Percentiles rank a stretch among this genome's conserved stretches.
Evolutionary conservation across 2,113 vertebrate species (phyloP).

Genomic region (Myiozetetes cayanensis): DNA sequence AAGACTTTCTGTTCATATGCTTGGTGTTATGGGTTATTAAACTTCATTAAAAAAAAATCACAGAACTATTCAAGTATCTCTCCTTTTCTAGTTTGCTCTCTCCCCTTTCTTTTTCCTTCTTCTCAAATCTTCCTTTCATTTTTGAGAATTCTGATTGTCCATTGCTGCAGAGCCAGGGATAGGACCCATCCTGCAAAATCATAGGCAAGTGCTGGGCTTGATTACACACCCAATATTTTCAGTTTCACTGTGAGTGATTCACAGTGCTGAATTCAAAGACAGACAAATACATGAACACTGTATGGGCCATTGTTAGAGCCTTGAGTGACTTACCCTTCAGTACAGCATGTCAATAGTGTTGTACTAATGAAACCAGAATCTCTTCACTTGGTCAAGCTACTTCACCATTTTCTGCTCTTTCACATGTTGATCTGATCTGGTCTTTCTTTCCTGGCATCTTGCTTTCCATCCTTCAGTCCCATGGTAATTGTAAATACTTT

Average conservation of each 20-base stretch:
- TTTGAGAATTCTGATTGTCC: not conserved
- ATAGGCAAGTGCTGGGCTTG: not conserved
- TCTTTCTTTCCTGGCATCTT: not conserved
- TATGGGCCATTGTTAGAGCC: not conserved
- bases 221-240: not conserved
- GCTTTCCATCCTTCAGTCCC: not conserved
- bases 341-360: not conserved
- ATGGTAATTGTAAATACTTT: not conserved
- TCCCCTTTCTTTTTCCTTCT: not conserved
- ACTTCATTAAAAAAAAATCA: not conserved
- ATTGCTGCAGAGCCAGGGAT: not conserved
- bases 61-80: not conserved
- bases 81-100: not conserved
- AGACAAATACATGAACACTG: not conserved
- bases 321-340: not conserved
- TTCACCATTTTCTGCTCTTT: not conserved
- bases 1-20: not conserved
- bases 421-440: not conserved
- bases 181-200: not conserved
- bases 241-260: not conserved
- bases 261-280: not conserved
- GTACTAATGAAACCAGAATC: not conserved
- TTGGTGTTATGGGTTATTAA: not conserved
- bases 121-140: not conserved
- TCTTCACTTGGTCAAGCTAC: not conserved